phyloP scores from a whole-genome alignment of 2,113 vertebrate genomes.

The Oryzias celebensis region DNA sequence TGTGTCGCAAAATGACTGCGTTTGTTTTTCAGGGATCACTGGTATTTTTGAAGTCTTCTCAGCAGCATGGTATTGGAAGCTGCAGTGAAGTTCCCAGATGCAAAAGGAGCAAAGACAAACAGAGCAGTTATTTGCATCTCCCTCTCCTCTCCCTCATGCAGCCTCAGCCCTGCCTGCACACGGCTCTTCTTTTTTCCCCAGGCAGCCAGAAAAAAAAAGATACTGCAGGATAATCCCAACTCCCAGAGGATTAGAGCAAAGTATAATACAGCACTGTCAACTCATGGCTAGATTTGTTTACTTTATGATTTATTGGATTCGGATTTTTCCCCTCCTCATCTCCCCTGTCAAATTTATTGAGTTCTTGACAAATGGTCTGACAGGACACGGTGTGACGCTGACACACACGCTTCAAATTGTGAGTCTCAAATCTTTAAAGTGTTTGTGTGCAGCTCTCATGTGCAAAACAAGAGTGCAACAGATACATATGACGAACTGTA shows the following conservation, averaged over 20 bases:
- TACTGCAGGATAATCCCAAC: constrained; percentile 60
- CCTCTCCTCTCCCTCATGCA: constrained; percentile 8
- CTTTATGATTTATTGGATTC: constrained; percentile 70
- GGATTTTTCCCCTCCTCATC: constrained; percentile 9
- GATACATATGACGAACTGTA: neutral
- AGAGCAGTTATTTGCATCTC: constrained; percentile 5
- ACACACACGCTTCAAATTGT: constrained; percentile 34
- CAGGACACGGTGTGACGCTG: constrained; percentile 46
- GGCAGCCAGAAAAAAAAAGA: constrained; percentile 31
- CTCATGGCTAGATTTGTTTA: constrained; percentile 62
- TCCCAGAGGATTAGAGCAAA: constrained; percentile 52
- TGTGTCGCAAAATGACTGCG: neutral
- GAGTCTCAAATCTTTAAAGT: constrained; percentile 20
- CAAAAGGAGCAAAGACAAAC: neutral
- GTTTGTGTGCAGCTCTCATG: constrained; percentile 17
- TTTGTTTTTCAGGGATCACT: neutral
- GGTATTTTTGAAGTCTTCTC: neutral
- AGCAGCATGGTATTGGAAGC: neutral
- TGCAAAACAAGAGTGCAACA: neutral
- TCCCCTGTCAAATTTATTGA: constrained; percentile 64
- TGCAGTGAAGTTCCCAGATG: neutral
- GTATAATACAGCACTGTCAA: constrained; percentile 67
- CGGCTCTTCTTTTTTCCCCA: constrained; percentile 30
- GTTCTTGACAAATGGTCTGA: constrained; percentile 62
- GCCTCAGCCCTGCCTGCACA: constrained; percentile 9